A percentile compares a stretch with the other conserved stretches of the same genome.
Evolutionary conservation across 2,113 vertebrate genomes (phyloP).

Genomic region (Tricholaema leucomelas): DNA sequence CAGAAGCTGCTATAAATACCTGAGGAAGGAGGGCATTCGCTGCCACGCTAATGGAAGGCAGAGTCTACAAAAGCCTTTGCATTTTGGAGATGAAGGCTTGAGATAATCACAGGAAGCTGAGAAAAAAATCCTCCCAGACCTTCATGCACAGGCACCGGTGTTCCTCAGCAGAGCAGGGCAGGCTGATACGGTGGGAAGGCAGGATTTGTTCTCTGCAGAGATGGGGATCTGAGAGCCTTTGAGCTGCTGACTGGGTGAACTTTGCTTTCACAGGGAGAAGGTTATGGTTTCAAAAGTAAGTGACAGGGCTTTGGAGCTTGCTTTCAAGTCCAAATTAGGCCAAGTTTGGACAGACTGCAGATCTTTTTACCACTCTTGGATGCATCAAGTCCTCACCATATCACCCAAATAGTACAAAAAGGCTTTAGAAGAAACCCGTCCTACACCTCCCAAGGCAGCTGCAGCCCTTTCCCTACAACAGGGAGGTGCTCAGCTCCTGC

Average conservation of each 20-base stretch:
- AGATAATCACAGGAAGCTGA: neutral
- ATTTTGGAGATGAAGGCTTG: constrained; percentile 3
- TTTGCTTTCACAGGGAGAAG: neutral
- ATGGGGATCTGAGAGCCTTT: neutral
- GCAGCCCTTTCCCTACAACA: neutral
- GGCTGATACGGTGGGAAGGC: neutral
- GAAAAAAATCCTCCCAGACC: neutral
- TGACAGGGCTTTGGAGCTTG: neutral
- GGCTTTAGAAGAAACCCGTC: neutral
- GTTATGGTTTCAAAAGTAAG: neutral
- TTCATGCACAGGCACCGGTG: neutral
- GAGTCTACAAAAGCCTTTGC: constrained; percentile 10
- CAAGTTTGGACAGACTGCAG: neutral
- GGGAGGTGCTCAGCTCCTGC: neutral
- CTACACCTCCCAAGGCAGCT: neutral
- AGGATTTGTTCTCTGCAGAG: neutral
- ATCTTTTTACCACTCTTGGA: neutral
- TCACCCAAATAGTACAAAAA: neutral
- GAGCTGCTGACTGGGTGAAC: neutral
- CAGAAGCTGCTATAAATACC: constrained; percentile 62
- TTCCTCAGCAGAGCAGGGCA: neutral
- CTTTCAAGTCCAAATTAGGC: constrained; percentile 33
- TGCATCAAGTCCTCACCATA: neutral
- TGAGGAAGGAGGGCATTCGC: constrained; percentile 35
- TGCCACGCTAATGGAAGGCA: constrained; percentile 39